Base-by-base conservation (phyloP, 2,888 invertebrate species). In the Doris montereyensis region DNA sequence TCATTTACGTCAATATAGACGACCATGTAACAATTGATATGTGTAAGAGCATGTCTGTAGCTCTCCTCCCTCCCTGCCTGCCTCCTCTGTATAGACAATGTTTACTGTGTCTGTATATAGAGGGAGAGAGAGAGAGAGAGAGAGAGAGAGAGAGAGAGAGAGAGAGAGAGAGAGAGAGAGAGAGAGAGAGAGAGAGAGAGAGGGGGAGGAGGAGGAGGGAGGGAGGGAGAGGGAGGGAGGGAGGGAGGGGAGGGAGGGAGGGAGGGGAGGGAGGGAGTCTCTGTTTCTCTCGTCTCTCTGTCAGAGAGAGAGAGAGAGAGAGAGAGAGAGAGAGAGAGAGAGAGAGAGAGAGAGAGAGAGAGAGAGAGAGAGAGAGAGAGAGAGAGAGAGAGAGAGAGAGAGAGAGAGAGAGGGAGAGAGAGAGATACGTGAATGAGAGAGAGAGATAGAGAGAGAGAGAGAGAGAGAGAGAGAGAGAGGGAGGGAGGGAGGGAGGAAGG, bases 341-440 rank as follows among this genome's bases (percentile, higher is more conserved):
- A n/a, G 13, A 26, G 3, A 24, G 32, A 32, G 2, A 32, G 21
- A 17, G 4, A 17, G 10, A 32, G 3, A 30, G 21, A 68, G 68
- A 68, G 68, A 68, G 68, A 68, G 68, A 68, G 32, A 68, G 68
- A 68, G 32, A 68, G 68, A 68, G 32, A 68, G 32, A 32, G 70
- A 70, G 35, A 70, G 35, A 70, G 70, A 70, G 0, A 70, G 70
- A 70, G 34, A 70, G 32, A 70, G 34, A 70, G 67, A 67, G 70
- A 70, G 70, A 70, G 70, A 70, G 70, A 70, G 70, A 70, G 70
- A 32, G 70, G 34, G 70, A 32, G 70, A 32, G n/a, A n/a, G 62
- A 62, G 5, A 62, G 62, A 62, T 24, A 62, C 8, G n/a, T 21
- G 62, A 24, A 62, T 24, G n/a, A 62, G n/a, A 62, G 5, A 62